Percentiles rank a stretch among this genome's conserved stretches.
Evolutionary conservation across 2,113 vertebrate genomes (phyloP).

Genomic region (Cinclus mexicanus): DNA sequence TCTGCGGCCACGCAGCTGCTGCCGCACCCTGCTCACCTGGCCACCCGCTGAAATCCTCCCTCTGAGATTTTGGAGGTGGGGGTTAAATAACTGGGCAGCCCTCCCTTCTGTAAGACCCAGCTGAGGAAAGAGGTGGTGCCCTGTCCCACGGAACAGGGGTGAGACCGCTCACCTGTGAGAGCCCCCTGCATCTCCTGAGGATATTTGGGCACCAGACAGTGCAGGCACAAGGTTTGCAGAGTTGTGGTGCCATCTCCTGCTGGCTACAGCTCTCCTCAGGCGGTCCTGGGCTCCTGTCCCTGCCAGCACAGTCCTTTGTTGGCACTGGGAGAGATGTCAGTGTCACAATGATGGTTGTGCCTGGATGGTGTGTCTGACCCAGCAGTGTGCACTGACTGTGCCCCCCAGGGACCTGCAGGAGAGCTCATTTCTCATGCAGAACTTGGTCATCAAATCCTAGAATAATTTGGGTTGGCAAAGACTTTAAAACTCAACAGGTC

Average conservation of each 20-base stretch:
- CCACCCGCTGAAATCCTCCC: background rate
- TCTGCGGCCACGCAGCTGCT: background rate
- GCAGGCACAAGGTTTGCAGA: background rate
- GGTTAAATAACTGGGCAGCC: rapidly evolving
- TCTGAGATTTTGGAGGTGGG: rapidly evolving
- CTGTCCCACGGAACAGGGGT: background rate
- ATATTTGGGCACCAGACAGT: background rate
- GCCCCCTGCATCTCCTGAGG: background rate
- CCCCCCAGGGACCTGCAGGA: background rate
- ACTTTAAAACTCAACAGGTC: background rate
- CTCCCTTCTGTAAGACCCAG: background rate
- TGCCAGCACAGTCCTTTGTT: background rate
- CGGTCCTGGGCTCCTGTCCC: background rate
- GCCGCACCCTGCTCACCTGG: background rate
- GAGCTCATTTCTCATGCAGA: background rate
- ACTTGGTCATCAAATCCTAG: background rate
- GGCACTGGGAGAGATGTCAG: background rate
- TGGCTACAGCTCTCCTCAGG: background rate
- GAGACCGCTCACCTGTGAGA: background rate
- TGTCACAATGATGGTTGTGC: background rate
- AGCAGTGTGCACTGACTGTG: background rate
- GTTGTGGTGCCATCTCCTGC: rapidly evolving
- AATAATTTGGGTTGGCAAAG: background rate
- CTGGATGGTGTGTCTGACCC: background rate
- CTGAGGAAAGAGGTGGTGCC: background rate